These are phyloP conservation scores for Magallana gigas DNA, from an alignment of 1,140 invertebrate species.

Conservation along the genomic window DNA sequence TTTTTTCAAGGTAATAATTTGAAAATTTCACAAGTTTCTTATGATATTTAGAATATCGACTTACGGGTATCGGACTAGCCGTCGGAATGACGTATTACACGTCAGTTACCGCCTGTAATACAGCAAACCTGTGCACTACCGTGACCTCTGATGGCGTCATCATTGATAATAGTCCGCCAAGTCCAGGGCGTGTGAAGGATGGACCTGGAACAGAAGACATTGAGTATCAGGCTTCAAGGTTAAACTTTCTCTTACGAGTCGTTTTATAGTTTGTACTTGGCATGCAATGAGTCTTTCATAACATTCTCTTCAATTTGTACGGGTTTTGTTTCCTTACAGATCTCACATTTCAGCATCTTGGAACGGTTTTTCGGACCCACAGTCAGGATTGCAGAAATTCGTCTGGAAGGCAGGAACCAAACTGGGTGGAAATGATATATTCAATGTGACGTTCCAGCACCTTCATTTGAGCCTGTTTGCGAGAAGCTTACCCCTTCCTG, in stretches of 20 bases:
- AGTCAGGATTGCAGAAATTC: conserved; percentile 60
- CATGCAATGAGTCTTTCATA: no score
- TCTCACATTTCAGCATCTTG: conserved; percentile 59
- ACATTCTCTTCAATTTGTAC: no score
- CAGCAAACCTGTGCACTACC: conserved; percentile 58
- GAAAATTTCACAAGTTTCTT: not conserved
- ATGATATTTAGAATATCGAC: conserved; percentile 52
- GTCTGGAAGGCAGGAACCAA: conserved; percentile 63
- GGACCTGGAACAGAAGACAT: conserved; percentile 55
- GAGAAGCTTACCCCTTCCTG: not conserved
- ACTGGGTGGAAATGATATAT: conserved; percentile 57
- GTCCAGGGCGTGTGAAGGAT: conserved; percentile 59
- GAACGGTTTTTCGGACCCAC: conserved; percentile 63
- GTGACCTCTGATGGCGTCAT: conserved; percentile 68
- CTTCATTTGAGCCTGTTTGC: not conserved
- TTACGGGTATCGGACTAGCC: conserved; percentile 52
- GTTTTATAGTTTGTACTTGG: not conserved
- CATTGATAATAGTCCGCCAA: conserved; percentile 65
- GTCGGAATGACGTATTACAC: conserved; percentile 64
- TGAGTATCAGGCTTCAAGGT: conserved; percentile 57
- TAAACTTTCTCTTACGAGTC: not conserved
- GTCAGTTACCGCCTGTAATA: conserved; percentile 68
- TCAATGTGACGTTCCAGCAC: conserved; percentile 44
- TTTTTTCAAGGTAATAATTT: no score
- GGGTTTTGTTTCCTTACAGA: conserved; percentile 45